These are phyloP conservation scores for Brachyopa scutellaris DNA, from an alignment of 2,888 invertebrate genomes.

Conservation along the genomic window DNA sequence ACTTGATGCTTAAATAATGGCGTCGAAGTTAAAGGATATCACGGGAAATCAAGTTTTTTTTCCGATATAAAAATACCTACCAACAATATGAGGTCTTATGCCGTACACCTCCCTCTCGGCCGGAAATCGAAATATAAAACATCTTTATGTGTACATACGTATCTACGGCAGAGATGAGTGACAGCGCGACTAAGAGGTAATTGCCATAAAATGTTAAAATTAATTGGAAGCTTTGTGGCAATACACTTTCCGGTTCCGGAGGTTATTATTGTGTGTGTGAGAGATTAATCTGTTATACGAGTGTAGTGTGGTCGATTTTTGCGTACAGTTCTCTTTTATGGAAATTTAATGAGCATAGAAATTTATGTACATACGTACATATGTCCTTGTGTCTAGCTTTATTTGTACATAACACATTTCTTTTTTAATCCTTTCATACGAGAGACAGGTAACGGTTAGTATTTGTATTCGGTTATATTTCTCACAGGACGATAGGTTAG, in stretches of 20 bases:
- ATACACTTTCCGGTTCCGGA: neutral
- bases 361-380: neutral
- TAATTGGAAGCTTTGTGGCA: slow-evolving; percentile 17
- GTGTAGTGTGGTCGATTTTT: no score
- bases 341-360: no score
- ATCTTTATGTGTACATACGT: neutral
- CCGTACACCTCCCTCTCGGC: neutral
- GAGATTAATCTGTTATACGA: slow-evolving; percentile 7
- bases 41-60: slow-evolving; percentile 46
- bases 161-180: neutral
- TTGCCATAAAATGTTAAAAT: slow-evolving; percentile 11
- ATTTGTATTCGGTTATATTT: no score
- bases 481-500: no score
- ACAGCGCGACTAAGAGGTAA: slow-evolving; percentile 13
- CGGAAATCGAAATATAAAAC: slow-evolving; percentile 50
- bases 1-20: slow-evolving; percentile 47
- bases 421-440: neutral
- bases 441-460: no score
- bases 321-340: no score
- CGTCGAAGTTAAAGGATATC: slow-evolving; percentile 49
- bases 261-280: neutral
- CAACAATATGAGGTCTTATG: neutral
- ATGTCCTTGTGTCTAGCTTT: no score
- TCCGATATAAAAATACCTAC: slow-evolving; percentile 17
- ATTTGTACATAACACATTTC: no score